phyloP scores from a whole-genome alignment of 2,113 vertebrate species.

The Lophotis ruficrista region DNA sequence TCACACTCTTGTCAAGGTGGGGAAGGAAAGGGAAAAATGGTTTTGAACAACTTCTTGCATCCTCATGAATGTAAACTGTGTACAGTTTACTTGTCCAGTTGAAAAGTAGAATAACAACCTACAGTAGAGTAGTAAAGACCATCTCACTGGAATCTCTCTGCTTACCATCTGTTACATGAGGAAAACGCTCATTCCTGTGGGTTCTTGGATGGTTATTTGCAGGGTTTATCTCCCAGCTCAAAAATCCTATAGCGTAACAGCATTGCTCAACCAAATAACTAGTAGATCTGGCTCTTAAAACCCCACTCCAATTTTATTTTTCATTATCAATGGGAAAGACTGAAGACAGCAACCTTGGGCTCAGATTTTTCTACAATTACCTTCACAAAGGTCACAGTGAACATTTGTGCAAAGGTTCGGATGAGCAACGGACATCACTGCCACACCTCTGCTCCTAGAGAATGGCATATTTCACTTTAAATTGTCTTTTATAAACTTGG shows the following conservation, averaged over 20 bases:
- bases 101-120: not conserved
- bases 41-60: not conserved
- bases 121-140: not conserved
- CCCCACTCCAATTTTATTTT: not conserved
- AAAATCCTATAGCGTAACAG: not conserved
- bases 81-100: not conserved
- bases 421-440: not conserved
- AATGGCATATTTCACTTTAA: not conserved
- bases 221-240: not conserved
- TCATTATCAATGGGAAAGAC: not conserved
- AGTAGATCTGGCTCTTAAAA: not conserved
- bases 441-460: not conserved
- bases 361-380: not conserved
- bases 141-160: not conserved
- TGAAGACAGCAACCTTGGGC: not conserved
- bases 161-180: not conserved
- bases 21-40: not conserved
- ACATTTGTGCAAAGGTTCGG: not conserved
- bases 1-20: not conserved
- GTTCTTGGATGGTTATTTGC: not conserved
- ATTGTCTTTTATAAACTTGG: not conserved
- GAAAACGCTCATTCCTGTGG: not conserved
- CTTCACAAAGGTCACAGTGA: not conserved
- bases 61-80: too few relatives aligned
- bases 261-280: not conserved